These are phyloP conservation scores for Phortica okadai DNA, from an alignment of 2,888 invertebrate species.

Conservation along the genomic window DNA sequence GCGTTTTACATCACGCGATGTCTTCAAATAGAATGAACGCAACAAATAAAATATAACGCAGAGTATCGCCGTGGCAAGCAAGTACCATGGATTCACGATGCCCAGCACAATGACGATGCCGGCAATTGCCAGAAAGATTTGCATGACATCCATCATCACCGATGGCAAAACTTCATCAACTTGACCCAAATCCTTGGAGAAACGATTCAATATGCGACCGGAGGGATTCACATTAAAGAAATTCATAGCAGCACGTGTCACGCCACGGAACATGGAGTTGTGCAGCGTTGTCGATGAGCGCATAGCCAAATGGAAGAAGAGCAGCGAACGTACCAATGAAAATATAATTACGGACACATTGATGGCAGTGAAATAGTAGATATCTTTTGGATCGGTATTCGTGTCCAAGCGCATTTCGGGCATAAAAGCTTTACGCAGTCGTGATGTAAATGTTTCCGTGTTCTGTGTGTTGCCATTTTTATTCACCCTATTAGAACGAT, in stretches of 20 bases:
- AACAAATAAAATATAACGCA: conserved; percentile 85
- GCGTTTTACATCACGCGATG: conserved; percentile 88
- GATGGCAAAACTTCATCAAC: conserved; percentile 76
- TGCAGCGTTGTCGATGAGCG: conserved; percentile 87
- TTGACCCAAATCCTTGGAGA: conserved; percentile 90
- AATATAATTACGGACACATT: conserved; percentile 76
- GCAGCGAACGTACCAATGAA: conserved; percentile 73
- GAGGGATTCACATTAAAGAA: conserved; percentile 94
- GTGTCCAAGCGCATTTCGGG: conserved; percentile 55
- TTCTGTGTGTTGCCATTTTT: conserved; percentile 57
- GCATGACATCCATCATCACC: conserved; percentile 77
- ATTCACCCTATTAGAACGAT: conserved; percentile 62
- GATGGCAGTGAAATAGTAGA: conserved; percentile 78
- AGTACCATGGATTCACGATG: conserved; percentile 84
- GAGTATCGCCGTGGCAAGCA: conserved; percentile 84
- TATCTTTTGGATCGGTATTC: conserved; percentile 65
- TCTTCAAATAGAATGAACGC: conserved; percentile 85
- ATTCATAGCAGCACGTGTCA: conserved; percentile 87
- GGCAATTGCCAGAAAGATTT: conserved; percentile 86
- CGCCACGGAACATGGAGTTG: conserved; percentile 87
- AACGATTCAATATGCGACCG: conserved; percentile 89
- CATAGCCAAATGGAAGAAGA: conserved; percentile 81
- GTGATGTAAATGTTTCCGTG: conserved; percentile 56
- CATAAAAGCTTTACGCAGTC: conserved; percentile 57
- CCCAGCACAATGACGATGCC: conserved; percentile 88